phyloP scores from a whole-genome alignment of 2,888 invertebrate species.

The Odontocerum albicorne region DNA sequence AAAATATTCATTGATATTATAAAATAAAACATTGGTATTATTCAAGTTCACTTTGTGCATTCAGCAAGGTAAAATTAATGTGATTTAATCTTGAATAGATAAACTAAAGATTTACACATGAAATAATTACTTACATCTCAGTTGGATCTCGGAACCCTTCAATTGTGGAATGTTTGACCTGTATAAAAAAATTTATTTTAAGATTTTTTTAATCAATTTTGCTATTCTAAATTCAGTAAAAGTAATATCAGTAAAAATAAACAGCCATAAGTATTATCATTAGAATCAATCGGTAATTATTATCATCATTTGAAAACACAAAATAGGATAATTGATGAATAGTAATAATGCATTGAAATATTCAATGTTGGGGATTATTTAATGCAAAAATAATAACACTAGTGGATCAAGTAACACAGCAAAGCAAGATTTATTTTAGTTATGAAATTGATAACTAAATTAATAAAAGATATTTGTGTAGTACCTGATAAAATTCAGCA shows the following conservation, averaged over 20 bases:
- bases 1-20: background rate
- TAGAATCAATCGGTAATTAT: conserved; percentile 30
- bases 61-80: background rate
- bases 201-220: background rate
- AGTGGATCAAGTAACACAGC: too few species aligned
- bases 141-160: too few species aligned
- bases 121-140: background rate
- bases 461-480: background rate
- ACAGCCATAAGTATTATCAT: conserved; percentile 31
- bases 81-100: background rate
- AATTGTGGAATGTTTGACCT: too few species aligned
- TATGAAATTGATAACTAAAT: too few species aligned
- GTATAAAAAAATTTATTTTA: background rate
- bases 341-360: too few species aligned
- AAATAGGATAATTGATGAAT: too few species aligned
- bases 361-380: too few species aligned
- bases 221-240: background rate
- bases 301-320: too few species aligned
- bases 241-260: conserved; percentile 3
- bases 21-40: background rate
- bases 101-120: background rate
- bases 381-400: too few species aligned
- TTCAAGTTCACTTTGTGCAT: background rate
- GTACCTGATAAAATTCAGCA: conserved; percentile 21
- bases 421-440: too few species aligned